Evolutionary conservation across 2,797 vertebrate genomes (phyloP), one percentile per base, ranked within the genome.

Genomic region (Coendou prehensilis): DNA sequence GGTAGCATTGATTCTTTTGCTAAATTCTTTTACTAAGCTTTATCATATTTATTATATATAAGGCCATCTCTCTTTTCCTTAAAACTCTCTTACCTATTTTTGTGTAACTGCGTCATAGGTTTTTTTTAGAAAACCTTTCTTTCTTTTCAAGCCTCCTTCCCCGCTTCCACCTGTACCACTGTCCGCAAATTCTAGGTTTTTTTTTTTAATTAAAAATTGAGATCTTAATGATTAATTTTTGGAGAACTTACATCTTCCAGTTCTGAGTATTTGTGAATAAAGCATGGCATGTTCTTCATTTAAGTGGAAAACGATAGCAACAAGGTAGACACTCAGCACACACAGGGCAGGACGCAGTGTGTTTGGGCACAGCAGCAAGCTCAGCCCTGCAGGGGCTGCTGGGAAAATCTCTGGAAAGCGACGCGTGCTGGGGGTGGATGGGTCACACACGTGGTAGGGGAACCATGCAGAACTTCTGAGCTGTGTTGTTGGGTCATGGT

Each of bases 151-250:
- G 41, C 3, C 41, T 56, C n/a, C 33, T 89, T 89, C 9, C 10
- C 45, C 18, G 56, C 30, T 7, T 79, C 15, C 10, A 78, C 18
- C 71, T 89, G n/a, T 9, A 50, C 18, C 50, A 4, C 6, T 56
- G 1, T 92, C 81, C 22, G 50, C 26, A 73, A 87, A 41, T 91
- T 47, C 20, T 67, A 11, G 47, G 28, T 45, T 3, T 78, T 41
- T 75, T 75, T 54, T 33, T 52, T 76, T 52, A 69, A n/a, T 90
- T 15, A 91, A 87, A 79, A 41, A 56, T 26, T 91, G 79, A 95
- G 54, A 78, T 93, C 79, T 47, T 83, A 52, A 61, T 93, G 14
- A 59, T 83, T 90, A 45, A 85, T 69, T 30, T 96, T 95, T 91
- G 47, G 87, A 83, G 28, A 57, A 76, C 1, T n/a, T 52, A 71